A percentile compares a stretch with the other conserved stretches of the same genome.
Conservation (phyloP, 2,113 vertebrate species). For the Daboia siamensis region DNA sequence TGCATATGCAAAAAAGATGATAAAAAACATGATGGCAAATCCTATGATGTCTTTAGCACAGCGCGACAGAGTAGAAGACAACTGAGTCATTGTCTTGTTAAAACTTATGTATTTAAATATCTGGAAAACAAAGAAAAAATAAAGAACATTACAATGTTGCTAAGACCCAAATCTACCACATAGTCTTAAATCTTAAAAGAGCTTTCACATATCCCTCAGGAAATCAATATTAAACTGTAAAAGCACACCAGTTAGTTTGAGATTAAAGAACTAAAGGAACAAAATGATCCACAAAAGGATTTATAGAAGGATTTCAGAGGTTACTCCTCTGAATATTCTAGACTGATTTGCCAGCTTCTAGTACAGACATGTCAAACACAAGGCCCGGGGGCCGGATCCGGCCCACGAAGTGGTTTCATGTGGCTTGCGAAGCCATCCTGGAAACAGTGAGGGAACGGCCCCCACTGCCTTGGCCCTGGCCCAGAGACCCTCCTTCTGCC, state of each 20-base stretch:
- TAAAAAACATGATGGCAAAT: slow-evolving; percentile 74
- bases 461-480: too few relatives aligned
- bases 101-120: slow-evolving; percentile 71
- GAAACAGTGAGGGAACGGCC: too few relatives aligned
- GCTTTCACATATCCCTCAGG: not conserved
- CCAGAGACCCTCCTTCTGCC: too few relatives aligned
- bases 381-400: too few relatives aligned
- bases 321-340: not conserved
- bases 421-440: too few relatives aligned
- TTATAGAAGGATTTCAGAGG: not conserved
- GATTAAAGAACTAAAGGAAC: not conserved
- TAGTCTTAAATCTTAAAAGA: not conserved
- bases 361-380: too few relatives aligned
- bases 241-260: not conserved
- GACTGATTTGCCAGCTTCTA: not conserved
- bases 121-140: slow-evolving; percentile 62
- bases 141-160: not conserved
- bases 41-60: slow-evolving; percentile 71
- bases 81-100: slow-evolving; percentile 70
- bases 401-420: too few relatives aligned
- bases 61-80: slow-evolving; percentile 68
- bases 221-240: not conserved
- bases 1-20: slow-evolving; percentile 72
- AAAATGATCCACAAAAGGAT: not conserved
- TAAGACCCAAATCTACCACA: not conserved